phyloP scores from a whole-genome alignment of 2,888 invertebrate genomes.

The Tetramorium bicarinatum region DNA sequence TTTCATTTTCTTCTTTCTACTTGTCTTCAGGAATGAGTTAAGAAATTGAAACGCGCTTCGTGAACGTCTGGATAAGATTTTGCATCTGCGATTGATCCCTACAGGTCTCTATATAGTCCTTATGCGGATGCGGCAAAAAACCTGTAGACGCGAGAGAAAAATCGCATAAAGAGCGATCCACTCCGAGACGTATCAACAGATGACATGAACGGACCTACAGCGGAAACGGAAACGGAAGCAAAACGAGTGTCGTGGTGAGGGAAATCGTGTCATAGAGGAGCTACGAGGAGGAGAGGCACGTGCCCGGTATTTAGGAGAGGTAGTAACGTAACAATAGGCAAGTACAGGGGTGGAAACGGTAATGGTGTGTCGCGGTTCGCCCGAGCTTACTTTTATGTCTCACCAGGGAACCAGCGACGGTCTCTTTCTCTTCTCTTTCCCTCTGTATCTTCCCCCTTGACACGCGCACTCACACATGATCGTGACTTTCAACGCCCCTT shows the following conservation, averaged over 20 bases:
- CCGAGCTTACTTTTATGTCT: slow-evolving; percentile 82
- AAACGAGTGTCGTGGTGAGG: neutral
- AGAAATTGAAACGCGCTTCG: neutral
- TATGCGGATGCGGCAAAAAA: neutral
- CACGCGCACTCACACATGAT: slow-evolving; percentile 50
- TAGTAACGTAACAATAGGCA: slow-evolving; percentile 73
- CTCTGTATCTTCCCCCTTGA: slow-evolving; percentile 40
- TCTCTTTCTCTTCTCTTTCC: slow-evolving; percentile 56
- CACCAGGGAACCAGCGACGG: slow-evolving; percentile 73
- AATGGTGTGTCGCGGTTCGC: slow-evolving; percentile 82
- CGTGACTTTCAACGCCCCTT: slow-evolving; percentile 53
- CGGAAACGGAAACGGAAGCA: slow-evolving; percentile 36
- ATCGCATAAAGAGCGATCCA: neutral
- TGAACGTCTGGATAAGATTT: neutral
- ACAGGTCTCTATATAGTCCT: neutral
- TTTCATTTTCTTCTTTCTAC: neutral
- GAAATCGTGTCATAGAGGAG: slow-evolving; percentile 29
- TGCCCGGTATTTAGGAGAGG: slow-evolving; percentile 75
- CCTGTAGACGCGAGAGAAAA: neutral
- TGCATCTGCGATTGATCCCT: neutral
- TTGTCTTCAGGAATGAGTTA: neutral
- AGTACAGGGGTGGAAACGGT: slow-evolving; percentile 77
- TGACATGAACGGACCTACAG: neutral
- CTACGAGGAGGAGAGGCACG: slow-evolving; percentile 66
- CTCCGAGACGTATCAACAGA: slow-evolving; percentile 21